A percentile compares a stretch with the other conserved stretches of the same genome.
Evolutionary conservation across 1,140 invertebrate genomes (phyloP).

Genomic region (Zaprionus ornatus): DNA sequence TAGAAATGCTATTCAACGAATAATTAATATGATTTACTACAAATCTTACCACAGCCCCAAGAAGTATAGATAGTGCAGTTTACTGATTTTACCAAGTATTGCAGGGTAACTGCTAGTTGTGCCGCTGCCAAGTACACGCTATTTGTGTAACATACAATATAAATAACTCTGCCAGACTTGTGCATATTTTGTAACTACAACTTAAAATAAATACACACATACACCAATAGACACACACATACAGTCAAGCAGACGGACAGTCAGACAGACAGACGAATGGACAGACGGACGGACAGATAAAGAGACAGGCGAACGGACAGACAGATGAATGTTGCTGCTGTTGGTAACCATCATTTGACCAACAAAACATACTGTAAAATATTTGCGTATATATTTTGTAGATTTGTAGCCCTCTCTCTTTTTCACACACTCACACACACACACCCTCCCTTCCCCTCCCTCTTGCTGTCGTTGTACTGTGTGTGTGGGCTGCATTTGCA

Average conservation of each 20-base stretch:
- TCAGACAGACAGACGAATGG: neutral
- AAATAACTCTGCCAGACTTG: conserved; percentile 69
- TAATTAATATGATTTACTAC: too few species aligned
- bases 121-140: neutral
- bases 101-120: conserved; percentile 11
- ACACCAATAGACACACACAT: conserved; percentile 10
- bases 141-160: conserved; percentile 48
- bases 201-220: conserved; percentile 69
- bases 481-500: conserved; percentile 1
- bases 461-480: neutral
- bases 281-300: too few species aligned
- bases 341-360: conserved; percentile 54
- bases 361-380: conserved; percentile 61
- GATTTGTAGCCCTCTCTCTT: conserved; percentile 23
- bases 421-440: neutral
- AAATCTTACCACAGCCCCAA: too few species aligned
- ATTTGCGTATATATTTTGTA: conserved; percentile 54
- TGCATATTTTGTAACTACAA: conserved; percentile 75
- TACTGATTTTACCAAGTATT: neutral
- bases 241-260: neutral
- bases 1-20: too few species aligned
- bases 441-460: too few species aligned
- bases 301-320: conserved; percentile 10
- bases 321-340: conserved; percentile 52
- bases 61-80: too few species aligned